Base-by-base conservation (phyloP, 2,888 invertebrate genomes). In the Dasypolia templi region DNA sequence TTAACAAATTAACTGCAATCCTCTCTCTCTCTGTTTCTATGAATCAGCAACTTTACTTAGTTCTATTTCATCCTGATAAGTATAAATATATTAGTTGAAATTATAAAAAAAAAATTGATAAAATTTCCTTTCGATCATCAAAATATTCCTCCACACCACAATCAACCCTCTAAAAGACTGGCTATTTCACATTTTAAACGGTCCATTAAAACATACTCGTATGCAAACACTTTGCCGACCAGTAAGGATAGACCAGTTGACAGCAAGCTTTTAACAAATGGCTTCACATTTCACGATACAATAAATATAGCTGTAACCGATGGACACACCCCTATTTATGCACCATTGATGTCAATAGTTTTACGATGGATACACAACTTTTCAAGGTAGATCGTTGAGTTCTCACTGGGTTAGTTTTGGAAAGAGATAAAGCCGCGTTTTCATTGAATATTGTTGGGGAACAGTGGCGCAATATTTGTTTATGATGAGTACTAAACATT, bases 251-350 rank as follows among this genome's bases (percentile, higher is more conserved):
- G 7, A 22, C 14, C 29, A 22, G 26, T 29, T 44, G 42, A 49
- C 67, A 64, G 75, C 58, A 77, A 59, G 67, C 77, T 80, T 77
- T 75, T 87, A 81, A 83, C 73, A 83, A 85, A 83, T 81, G 82
- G 74, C 70, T 80, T 77, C 77, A 79, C 78, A 82, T 86, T 86
- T 86, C 84, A 80, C 74, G 74, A 75, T 75, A 81, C 84, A 77
- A 80, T 81, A 85, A 82, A 83, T 80, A 82, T 85, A 42, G 9
- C 7, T n/a, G 35, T 35, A 35, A 7, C 7, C 19, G 7, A 51
- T 51, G 17, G 9, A 46, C 2, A 49, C 3, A 51, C n/a, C 17
- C 32, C 17, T 42, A 17, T 26, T 32, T 32, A 32, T 64, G 32
- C 11, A 32, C 22, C 11, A 64, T 11, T 9, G 17, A 6, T 64